Evolutionary conservation across 1,140 invertebrate genomes (phyloP).

Genomic region (Daktulosphaira vitifoliae): DNA sequence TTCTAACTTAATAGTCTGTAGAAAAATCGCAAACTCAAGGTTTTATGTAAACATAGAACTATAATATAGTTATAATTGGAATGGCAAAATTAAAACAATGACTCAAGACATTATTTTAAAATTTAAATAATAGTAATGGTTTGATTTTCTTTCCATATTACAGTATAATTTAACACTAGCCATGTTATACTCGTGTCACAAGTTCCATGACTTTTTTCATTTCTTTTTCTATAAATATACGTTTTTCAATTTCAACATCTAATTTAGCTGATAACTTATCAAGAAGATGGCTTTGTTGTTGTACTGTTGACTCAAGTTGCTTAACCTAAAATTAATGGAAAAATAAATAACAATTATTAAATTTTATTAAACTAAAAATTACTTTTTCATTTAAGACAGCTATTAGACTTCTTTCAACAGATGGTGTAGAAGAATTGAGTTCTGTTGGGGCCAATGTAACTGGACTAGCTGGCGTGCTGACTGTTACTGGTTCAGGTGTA

Average conservation of each 20-base stretch:
- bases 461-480: slow-evolving; percentile 20
- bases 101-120: too few species aligned
- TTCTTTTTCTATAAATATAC: slow-evolving; percentile 37
- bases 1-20: too few species aligned
- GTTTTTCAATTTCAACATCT: slow-evolving; percentile 36
- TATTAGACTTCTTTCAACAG: slow-evolving; percentile 3
- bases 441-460: background rate
- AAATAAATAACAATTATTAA: background rate
- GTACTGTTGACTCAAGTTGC: slow-evolving; percentile 18
- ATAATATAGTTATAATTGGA: too few species aligned
- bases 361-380: too few species aligned
- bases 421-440: background rate
- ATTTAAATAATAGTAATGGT: too few species aligned
- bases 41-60: too few species aligned
- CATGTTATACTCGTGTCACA: slow-evolving; percentile 38
- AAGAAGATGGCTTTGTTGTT: slow-evolving; percentile 23
- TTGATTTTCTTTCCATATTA: too few species aligned
- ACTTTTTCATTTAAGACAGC: slow-evolving; percentile 17
- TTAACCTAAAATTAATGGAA: slow-evolving; percentile 21
- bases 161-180: too few species aligned
- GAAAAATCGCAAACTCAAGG: too few species aligned
- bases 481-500: slow-evolving; percentile 12
- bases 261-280: slow-evolving; percentile 37
- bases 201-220: slow-evolving; percentile 39
- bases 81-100: too few species aligned